Percentiles rank a stretch among this genome's conserved stretches.
These are phyloP conservation scores for Sylvilagus floridanus DNA, from an alignment of 2,797 vertebrate genomes.

Conservation along the genomic window DNA sequence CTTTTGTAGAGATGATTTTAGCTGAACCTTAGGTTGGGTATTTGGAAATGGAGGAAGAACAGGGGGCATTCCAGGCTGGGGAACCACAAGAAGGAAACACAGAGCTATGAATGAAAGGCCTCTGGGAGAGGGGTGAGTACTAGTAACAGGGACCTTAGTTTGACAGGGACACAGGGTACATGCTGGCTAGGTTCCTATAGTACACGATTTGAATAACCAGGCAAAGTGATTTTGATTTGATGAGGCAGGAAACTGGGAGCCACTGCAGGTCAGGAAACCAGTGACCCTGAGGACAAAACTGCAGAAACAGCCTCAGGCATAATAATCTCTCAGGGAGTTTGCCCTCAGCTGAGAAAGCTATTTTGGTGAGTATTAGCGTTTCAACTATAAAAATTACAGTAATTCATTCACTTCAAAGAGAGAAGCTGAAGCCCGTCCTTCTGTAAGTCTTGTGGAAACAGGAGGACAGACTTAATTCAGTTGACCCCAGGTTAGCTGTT, in stretches of 20 bases:
- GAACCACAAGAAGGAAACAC: background rate
- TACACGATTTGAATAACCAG: background rate
- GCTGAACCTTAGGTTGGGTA: background rate
- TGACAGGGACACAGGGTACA: background rate
- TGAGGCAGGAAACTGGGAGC: background rate
- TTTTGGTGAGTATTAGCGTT: background rate
- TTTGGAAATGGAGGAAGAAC: conserved; percentile 12
- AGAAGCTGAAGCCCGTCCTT: conserved; percentile 25
- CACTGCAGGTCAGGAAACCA: conserved; percentile 1
- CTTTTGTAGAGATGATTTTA: conserved; percentile 41
- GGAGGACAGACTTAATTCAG: background rate
- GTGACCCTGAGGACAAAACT: background rate
- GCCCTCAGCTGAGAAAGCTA: conserved; percentile 3
- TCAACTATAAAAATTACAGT: conserved; percentile 44
- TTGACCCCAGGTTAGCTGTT: background rate
- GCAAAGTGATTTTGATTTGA: conserved; percentile 33
- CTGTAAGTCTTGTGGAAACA: conserved; percentile 6
- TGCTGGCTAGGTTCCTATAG: background rate
- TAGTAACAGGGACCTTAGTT: background rate
- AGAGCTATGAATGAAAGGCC: background rate
- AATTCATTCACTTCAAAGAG: background rate
- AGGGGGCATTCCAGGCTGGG: background rate
- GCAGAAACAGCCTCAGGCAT: background rate
- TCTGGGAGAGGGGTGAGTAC: background rate
- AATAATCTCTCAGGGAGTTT: background rate